A percentile compares a stretch with the other conserved stretches of the same genome.
These are phyloP conservation scores for Salvelinus fontinalis DNA, from an alignment of 2,113 vertebrate species.

Conservation along the genomic window DNA sequence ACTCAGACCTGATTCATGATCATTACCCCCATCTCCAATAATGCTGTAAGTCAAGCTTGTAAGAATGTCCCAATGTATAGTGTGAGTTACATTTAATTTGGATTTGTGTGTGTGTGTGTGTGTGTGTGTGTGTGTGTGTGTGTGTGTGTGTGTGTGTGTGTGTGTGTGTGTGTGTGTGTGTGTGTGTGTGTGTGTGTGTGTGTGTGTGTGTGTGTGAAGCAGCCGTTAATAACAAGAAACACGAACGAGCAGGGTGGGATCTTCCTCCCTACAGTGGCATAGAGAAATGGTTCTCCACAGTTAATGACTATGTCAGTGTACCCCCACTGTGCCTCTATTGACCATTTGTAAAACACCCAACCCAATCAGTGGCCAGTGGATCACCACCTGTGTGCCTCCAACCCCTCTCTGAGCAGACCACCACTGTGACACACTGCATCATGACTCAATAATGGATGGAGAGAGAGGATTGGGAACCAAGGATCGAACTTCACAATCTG, in stretches of 20 bases:
- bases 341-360: no score
- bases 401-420: background rate
- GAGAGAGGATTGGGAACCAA: no score
- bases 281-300: background rate
- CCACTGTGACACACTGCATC: no score
- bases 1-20: no score
- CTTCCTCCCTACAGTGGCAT: no score
- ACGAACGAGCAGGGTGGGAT: background rate
- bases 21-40: no score
- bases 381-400: background rate
- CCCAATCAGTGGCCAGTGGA: no score
- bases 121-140: background rate
- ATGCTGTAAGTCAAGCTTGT: no score
- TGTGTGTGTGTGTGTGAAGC: background rate
- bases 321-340: no score
- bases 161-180: background rate
- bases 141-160: background rate
- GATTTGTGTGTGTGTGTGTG: background rate
- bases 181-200: background rate
- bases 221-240: background rate
- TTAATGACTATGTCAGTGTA: background rate
- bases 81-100: no score
- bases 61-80: no score
- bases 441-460: no score
- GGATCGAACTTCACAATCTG: background rate